phyloP scores from a whole-genome alignment of 2,888 invertebrate species.

The Eupelmus urozonus region DNA sequence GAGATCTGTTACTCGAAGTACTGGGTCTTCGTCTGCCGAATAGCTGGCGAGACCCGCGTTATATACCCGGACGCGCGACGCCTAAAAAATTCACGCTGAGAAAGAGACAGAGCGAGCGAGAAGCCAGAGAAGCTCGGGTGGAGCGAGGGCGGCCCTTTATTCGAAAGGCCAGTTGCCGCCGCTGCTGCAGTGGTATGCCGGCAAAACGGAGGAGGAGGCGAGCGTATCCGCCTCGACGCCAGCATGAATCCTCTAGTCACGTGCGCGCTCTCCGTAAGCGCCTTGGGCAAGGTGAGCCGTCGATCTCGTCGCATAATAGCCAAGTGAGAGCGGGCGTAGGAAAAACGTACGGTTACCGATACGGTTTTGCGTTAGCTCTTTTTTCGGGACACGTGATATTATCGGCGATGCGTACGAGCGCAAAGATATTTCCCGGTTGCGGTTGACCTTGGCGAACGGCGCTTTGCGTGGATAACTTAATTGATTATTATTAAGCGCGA shows the following conservation, averaged over 20 bases:
- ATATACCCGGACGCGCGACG: conserved; percentile 17
- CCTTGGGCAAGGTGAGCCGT: conserved; percentile 39
- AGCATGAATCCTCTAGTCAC: conserved; percentile 11
- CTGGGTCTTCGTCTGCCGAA: conserved; percentile 42
- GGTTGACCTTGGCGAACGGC: no score
- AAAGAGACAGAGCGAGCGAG: conserved; percentile 1
- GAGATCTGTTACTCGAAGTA: conserved; percentile 14
- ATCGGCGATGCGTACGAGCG: no score
- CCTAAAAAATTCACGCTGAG: conserved; percentile 10
- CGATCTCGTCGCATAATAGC: not conserved
- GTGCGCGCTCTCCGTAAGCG: not conserved
- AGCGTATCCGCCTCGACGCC: conserved; percentile 27
- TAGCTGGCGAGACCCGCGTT: conserved; percentile 24
- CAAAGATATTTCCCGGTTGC: no score
- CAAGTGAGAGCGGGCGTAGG: not conserved
- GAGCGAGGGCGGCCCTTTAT: conserved; percentile 30
- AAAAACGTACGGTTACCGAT: no score
- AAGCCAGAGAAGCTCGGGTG: not conserved
- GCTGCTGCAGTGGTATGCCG: no score
- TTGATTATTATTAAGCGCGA: no score
- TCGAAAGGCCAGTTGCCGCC: conserved; percentile 17
- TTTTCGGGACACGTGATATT: not conserved
- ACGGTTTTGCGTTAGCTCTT: not conserved
- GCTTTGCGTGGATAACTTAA: no score
- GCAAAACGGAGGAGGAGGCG: conserved; percentile 6